Evolutionary conservation across 1,140 invertebrate genomes (phyloP).

Genomic region (Orius insidiosus): DNA sequence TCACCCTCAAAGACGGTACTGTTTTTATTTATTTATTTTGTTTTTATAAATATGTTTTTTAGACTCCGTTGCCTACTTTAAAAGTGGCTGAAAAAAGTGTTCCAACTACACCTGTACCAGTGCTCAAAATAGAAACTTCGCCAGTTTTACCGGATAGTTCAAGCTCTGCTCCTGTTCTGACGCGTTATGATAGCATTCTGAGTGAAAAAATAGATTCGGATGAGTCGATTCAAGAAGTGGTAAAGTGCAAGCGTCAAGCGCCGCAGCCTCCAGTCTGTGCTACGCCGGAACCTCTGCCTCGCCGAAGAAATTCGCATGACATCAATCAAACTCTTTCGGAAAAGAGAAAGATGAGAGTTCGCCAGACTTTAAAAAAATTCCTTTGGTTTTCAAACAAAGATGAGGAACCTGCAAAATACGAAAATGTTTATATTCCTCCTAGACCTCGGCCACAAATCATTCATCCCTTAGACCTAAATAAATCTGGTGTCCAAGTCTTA

Average conservation of each 20-base stretch:
- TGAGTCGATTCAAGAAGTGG: not conserved
- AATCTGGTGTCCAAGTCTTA: constrained; percentile 56
- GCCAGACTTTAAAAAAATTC: constrained; percentile 64
- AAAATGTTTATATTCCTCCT: constrained; percentile 28
- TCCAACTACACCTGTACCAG: too few species aligned
- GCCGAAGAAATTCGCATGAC: constrained; percentile 5
- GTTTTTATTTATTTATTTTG: too few species aligned
- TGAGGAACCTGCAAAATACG: constrained; percentile 33
- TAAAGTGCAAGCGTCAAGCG: constrained; percentile 24
- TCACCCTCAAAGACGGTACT: too few species aligned
- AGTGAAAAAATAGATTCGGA: too few species aligned
- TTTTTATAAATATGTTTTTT: too few species aligned
- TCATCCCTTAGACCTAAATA: constrained; percentile 70
- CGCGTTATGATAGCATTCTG: too few species aligned
- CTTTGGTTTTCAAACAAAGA: constrained; percentile 37
- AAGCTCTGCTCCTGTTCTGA: too few species aligned
- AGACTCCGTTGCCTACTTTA: too few species aligned
- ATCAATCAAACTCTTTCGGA: constrained; percentile 25
- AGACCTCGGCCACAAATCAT: constrained; percentile 66
- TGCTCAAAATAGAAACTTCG: too few species aligned
- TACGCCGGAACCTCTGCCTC: constrained; percentile 16
- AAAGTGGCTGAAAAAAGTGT: too few species aligned
- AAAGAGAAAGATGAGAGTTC: constrained; percentile 49
- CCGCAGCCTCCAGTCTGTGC: constrained; percentile 36
- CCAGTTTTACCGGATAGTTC: too few species aligned